Evolutionary conservation across 2,113 vertebrate genomes (phyloP).

Genomic region (Chrysochloris asiatica): DNA sequence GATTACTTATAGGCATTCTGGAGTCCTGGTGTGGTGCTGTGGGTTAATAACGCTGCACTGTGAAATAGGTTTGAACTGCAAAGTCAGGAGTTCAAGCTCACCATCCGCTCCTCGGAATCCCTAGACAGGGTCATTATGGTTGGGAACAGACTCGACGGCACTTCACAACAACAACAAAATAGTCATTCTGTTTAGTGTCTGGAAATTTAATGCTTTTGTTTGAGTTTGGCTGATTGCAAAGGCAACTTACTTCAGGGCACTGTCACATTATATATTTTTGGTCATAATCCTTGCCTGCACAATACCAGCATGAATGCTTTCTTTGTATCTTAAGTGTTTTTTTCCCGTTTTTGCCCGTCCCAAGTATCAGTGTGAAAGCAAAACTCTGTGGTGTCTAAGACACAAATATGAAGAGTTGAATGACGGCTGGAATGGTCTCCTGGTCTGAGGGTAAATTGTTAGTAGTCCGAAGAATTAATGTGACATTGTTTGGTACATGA

Average conservation of each 20-base stretch:
- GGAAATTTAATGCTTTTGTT: conserved; percentile 22
- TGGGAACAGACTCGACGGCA: too few relatives aligned
- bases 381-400: conserved; percentile 35
- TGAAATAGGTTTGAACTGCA: too few relatives aligned
- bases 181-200: not conserved
- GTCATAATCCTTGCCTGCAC: not conserved
- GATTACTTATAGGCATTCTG: not conserved
- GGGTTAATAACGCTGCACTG: too few relatives aligned
- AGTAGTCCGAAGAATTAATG: not conserved
- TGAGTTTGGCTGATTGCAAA: not conserved
- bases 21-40: too few relatives aligned
- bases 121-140: too few relatives aligned
- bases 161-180: too few relatives aligned
- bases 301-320: conserved; percentile 27
- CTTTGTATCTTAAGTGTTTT: conserved; percentile 49
- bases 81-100: too few relatives aligned
- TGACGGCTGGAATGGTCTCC: not conserved
- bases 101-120: too few relatives aligned
- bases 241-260: not conserved
- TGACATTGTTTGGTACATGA: conserved; percentile 1
- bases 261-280: not conserved
- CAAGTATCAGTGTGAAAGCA: not conserved
- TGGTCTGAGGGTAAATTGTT: not conserved
- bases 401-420: conserved; percentile 38
- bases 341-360: conserved; percentile 19